Evolutionary conservation across 2,113 vertebrate genomes (phyloP).

Genomic region (Myrmophylax atrothorax): DNA sequence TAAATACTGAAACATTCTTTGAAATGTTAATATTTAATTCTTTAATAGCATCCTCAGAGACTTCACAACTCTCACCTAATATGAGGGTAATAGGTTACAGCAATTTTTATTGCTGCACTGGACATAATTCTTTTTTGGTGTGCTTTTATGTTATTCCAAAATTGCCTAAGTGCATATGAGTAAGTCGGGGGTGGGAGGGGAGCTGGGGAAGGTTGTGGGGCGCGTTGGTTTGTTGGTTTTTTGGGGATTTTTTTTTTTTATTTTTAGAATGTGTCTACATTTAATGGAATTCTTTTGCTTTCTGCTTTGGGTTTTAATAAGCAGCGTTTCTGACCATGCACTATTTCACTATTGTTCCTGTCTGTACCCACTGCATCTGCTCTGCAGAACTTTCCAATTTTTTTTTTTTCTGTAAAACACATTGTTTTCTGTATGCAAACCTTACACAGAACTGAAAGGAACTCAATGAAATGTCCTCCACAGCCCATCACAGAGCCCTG

Average conservation of each 20-base stretch:
- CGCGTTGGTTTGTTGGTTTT: neutral
- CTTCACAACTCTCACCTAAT: constrained; percentile 16
- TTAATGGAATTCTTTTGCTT: neutral
- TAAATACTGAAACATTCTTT: neutral
- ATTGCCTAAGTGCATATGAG: neutral
- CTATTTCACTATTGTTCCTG: neutral
- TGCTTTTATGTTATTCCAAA: constrained; percentile 31
- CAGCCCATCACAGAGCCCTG: neutral
- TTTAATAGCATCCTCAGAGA: constrained; percentile 14
- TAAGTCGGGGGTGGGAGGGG: neutral
- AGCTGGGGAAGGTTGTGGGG: neutral
- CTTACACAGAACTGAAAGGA: neutral
- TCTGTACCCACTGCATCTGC: neutral
- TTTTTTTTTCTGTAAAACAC: neutral
- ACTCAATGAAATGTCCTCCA: neutral
- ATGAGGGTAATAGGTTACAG: constrained; percentile 35
- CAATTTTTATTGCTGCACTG: constrained; percentile 24
- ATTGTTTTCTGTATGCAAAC: neutral
- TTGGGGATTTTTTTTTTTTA: too few relatives aligned
- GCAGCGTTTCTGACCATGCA: neutral
- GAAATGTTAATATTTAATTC: neutral
- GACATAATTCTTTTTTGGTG: neutral
- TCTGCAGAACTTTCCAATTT: neutral
- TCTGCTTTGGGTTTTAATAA: constrained; percentile 1
- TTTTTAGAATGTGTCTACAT: neutral